Evolutionary conservation across 2,797 vertebrate genomes (phyloP).

Genomic region (Helarctos malayanus): DNA sequence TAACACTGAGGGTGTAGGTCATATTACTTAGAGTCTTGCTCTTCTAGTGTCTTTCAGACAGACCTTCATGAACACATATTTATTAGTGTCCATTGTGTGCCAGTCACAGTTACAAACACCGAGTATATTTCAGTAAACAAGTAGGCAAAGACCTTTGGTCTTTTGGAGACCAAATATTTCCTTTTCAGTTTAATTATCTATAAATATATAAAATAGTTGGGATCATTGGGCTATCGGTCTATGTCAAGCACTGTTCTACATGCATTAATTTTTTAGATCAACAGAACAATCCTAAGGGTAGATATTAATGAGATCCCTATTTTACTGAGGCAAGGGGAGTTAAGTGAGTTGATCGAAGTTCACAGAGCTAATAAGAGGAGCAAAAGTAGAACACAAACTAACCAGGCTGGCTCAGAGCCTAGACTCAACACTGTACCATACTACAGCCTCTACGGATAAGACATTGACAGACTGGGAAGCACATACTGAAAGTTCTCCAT

Average conservation of each 20-base stretch:
- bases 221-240: background rate
- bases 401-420: background rate
- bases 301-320: background rate
- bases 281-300: background rate
- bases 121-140: background rate
- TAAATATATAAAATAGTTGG: background rate
- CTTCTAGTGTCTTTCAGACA: background rate
- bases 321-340: background rate
- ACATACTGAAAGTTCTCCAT: background rate
- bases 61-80: background rate
- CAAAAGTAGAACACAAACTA: conserved; percentile 18
- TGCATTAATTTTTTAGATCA: background rate
- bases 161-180: background rate
- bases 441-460: background rate
- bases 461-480: background rate
- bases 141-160: background rate
- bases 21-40: background rate
- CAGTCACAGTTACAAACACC: background rate
- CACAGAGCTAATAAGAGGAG: background rate
- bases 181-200: background rate
- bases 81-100: background rate
- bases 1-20: background rate
- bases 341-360: background rate
- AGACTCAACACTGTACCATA: background rate
- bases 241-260: background rate